Conservation (phyloP, 2,888 invertebrate species). For the Pachymerium ferrugineum region DNA sequence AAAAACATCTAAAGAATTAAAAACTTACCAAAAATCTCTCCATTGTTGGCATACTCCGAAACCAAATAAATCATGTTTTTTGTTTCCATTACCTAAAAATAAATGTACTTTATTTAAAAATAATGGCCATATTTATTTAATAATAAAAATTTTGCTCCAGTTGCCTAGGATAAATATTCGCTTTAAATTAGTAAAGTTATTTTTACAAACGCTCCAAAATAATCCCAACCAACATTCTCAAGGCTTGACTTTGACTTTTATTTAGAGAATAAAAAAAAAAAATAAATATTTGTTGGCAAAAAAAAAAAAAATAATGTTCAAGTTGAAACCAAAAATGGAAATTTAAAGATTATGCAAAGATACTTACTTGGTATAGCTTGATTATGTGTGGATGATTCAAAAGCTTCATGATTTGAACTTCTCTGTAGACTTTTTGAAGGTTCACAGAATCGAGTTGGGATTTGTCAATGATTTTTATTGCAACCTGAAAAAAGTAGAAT, state of each 20-base stretch:
- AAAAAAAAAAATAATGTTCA: conserved; percentile 9
- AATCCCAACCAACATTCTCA: too few relatives aligned
- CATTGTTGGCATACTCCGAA: conserved; percentile 94
- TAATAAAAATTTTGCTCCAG: neutral
- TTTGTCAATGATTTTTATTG: conserved; percentile 94
- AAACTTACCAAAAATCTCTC: conserved; percentile 91
- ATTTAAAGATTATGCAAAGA: neutral
- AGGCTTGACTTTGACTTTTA: too few relatives aligned
- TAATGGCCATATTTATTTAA: neutral
- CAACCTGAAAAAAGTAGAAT: conserved; percentile 62
- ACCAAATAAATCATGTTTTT: conserved; percentile 97
- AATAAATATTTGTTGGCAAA: conserved; percentile 31
- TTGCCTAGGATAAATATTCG: too few relatives aligned
- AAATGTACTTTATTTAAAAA: conserved; percentile 35
- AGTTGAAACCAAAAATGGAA: too few relatives aligned
- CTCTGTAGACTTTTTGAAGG: conserved; percentile 89
- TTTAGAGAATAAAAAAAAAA: conserved; percentile 35
- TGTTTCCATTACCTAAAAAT: conserved; percentile 89
- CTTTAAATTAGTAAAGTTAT: too few relatives aligned
- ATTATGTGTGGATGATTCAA: conserved; percentile 97
- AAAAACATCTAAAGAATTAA: neutral
- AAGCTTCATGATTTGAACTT: conserved; percentile 95
- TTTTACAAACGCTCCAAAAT: neutral
- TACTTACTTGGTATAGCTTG: conserved; percentile 88
- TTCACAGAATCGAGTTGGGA: conserved; percentile 83